Evolutionary conservation across 92 coral and sea anemone species (phyloP), one percentile per base, ranked within the genome.

Genomic region (Palythoa heliodiscus): DNA sequence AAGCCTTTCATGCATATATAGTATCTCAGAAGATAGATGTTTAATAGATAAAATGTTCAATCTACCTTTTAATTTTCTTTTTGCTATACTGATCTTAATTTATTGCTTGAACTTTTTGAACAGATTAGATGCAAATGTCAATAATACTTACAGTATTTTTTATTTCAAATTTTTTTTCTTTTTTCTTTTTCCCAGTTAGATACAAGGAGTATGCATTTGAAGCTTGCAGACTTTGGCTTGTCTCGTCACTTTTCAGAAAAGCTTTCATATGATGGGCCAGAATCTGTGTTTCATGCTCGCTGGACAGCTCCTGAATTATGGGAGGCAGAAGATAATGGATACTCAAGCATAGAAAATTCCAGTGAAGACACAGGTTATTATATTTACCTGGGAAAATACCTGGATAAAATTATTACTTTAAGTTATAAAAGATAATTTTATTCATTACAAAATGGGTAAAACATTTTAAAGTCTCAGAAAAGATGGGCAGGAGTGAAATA

Each of bases 281-380:
- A 82, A 20, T 86, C 91, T 4, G 70, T 88, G 76, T 92, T 94
- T 68, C 97, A 96, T 63, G 90, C 89, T 66, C 92, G 98, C 39
- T 96, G 99, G 99, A 82, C 97, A 57, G 99, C 99, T 22, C 99
- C 99, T 54, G 99, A 96, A 63, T 76, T 91, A 61, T 94, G 91
- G 93, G 85, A 73, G 15, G 78, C 61, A 53, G 64, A 60, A 12
- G 73, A 37, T 16, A 16, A 13, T 52, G 81, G 78, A 38, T 75
- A 74, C 63, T 7, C 35, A 67, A 83, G 52, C 39, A n/a, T 38
- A 5, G 61, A 61, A 52, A 20, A 58, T 50, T 82, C 19, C 52
- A 70, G 69, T 61, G 50, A 20, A 86, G 68, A 52, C 58, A 47
- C 20, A 58, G 14, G 1, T 48, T 17, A 37, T 43, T 70, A 38